phyloP scores from a whole-genome alignment of 2,888 invertebrate species.

The Artemia sp. region DNA sequence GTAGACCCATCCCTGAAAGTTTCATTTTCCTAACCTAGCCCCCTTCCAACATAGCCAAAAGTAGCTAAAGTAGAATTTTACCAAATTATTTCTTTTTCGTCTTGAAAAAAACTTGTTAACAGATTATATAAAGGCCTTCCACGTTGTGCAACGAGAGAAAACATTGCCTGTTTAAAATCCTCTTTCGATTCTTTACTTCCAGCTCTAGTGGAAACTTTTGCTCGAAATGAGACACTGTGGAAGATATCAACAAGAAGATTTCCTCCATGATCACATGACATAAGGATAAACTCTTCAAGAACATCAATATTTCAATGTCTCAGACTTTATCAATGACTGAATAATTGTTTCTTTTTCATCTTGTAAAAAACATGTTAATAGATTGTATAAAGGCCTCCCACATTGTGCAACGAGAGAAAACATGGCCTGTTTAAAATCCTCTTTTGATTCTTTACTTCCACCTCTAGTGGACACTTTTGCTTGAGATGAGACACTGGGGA shows the following conservation, averaged over 20 bases:
- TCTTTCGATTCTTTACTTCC: conserved; percentile 3
- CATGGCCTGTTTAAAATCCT: conserved; percentile 13
- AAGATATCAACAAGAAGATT: neutral
- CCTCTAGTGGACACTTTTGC: conserved; percentile 8
- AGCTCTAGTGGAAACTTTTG: conserved; percentile 3
- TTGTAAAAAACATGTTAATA: neutral
- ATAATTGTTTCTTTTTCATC: conserved; percentile 8
- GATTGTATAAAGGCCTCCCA: neutral
- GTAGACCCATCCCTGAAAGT: no score
- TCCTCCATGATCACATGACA: neutral
- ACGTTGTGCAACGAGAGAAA: conserved; percentile 4
- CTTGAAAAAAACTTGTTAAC: neutral
- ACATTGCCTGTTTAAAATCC: conserved; percentile 10
- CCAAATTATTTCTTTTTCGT: neutral
- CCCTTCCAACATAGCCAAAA: no score
- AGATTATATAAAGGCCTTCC: neutral
- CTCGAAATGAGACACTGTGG: neutral
- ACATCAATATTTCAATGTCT: conserved; percentile 4
- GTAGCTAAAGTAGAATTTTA: no score
- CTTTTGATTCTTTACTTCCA: conserved; percentile 4
- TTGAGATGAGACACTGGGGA: conserved; percentile 3
- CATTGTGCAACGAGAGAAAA: conserved; percentile 6
- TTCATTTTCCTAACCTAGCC: no score
- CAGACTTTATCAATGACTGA: neutral
- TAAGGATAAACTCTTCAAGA: conserved; percentile 2